Evolutionary conservation across 2,888 invertebrate species (phyloP).

Genomic region (Melipona beecheii): DNA sequence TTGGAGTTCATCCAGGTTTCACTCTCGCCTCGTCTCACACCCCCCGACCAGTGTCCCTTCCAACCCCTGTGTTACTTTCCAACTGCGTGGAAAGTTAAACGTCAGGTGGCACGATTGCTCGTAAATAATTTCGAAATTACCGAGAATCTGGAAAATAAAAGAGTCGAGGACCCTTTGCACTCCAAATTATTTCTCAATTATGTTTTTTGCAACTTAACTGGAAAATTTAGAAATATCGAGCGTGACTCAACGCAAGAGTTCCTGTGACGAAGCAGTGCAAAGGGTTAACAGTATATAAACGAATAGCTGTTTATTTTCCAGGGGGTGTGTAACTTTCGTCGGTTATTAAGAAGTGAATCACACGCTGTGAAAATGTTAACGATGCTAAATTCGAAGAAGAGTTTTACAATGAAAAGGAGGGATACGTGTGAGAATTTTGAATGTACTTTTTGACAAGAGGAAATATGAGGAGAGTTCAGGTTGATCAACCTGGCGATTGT

Average conservation of each 20-base stretch:
- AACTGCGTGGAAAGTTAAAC: background rate
- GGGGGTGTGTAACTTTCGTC: too few species aligned
- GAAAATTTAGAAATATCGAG: too few species aligned
- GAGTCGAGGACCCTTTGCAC: too few species aligned
- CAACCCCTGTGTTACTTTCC: background rate
- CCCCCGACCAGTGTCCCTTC: background rate
- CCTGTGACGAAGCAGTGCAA: too few species aligned
- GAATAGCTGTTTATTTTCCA: too few species aligned
- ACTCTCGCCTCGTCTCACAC: conserved; percentile 27
- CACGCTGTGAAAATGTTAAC: too few species aligned
- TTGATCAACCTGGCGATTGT: background rate
- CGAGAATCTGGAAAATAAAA: background rate
- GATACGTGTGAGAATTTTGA: background rate
- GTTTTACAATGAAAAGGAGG: background rate
- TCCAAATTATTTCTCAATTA: too few species aligned
- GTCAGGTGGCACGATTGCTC: conserved; percentile 1
- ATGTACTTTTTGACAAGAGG: background rate
- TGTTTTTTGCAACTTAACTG: too few species aligned
- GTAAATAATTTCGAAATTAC: background rate
- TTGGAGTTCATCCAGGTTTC: conserved; percentile 56
- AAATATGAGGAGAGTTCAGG: background rate
- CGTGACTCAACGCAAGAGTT: too few species aligned
- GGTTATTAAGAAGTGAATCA: too few species aligned
- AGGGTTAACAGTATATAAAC: too few species aligned
- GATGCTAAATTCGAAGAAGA: too few species aligned